Conservation (phyloP, 2,113 vertebrate genomes). For the Brachirus orientalis region DNA sequence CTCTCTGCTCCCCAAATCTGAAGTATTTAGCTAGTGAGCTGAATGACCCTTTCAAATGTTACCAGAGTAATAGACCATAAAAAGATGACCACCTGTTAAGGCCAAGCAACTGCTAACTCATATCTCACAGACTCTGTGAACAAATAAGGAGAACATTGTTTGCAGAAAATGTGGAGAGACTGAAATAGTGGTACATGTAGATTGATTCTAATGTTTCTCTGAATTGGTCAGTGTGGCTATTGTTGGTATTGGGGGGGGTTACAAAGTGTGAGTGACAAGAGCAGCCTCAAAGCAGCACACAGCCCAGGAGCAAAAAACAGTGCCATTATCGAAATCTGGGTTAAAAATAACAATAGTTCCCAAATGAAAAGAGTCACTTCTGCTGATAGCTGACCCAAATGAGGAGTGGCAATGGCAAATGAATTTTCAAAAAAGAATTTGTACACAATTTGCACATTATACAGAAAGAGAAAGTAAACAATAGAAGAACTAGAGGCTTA, state of each 20-base stretch:
- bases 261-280: slow-evolving; percentile 69
- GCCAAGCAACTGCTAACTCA: slow-evolving; percentile 88
- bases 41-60: slow-evolving; percentile 88
- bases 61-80: slow-evolving; percentile 80
- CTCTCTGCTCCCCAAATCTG: slow-evolving; percentile 83
- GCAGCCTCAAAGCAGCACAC: slow-evolving; percentile 43
- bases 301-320: slow-evolving; percentile 50
- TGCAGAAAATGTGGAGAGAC: slow-evolving; percentile 33
- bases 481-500: slow-evolving; percentile 29
- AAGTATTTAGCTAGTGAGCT: slow-evolving; percentile 77
- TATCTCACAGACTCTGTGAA: slow-evolving; percentile 57
- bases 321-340: slow-evolving; percentile 61
- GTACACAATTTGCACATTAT: too few relatives aligned
- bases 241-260: slow-evolving; percentile 46
- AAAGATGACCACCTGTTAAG: slow-evolving; percentile 90
- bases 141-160: slow-evolving; percentile 40
- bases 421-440: not conserved
- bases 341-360: slow-evolving; percentile 61
- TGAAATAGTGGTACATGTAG: slow-evolving; percentile 1
- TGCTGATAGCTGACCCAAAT: slow-evolving; percentile 20
- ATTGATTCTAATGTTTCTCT: slow-evolving; percentile 12
- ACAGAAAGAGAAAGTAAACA: not conserved
- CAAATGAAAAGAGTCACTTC: slow-evolving; percentile 47
- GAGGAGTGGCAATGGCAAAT: slow-evolving; percentile 1
- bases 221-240: slow-evolving; percentile 58